A percentile compares a stretch with the other conserved stretches of the same genome.
phyloP scores from a whole-genome alignment of 2,113 vertebrate species.

The Ia io region DNA sequence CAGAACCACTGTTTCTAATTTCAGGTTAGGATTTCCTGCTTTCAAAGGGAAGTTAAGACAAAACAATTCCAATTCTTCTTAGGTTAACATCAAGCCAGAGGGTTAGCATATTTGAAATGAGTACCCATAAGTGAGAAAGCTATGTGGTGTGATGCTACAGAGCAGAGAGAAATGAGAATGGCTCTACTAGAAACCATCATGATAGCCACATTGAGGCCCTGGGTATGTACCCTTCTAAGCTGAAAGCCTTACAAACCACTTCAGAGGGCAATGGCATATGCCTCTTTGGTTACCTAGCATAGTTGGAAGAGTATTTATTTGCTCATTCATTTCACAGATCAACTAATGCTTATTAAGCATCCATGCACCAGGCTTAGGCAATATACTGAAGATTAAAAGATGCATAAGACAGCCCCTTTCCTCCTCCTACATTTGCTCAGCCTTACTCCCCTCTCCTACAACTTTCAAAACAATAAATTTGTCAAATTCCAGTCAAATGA shows the following conservation, averaged over 20 bases:
- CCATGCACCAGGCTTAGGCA: not conserved
- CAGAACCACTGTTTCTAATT: not conserved
- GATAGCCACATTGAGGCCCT: not conserved
- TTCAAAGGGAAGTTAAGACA: conserved; percentile 3
- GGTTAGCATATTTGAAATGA: not conserved
- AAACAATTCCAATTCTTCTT: not conserved
- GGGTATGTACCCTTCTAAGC: rapidly evolving
- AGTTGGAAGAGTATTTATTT: not conserved
- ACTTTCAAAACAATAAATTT: not conserved
- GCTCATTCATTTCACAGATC: not conserved
- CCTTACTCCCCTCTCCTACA: not conserved
- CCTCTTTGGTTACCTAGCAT: too few species aligned
- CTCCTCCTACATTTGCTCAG: not conserved
- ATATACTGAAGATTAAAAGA: not conserved
- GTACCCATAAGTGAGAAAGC: not conserved
- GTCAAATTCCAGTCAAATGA: not conserved
- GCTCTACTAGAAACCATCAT: not conserved
- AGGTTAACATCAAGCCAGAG: not conserved
- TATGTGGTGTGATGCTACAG: not conserved
- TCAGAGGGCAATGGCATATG: not conserved
- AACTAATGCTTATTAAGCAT: not conserved
- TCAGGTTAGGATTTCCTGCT: not conserved
- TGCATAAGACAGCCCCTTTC: not conserved
- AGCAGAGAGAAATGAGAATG: not conserved
- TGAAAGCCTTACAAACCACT: not conserved